phyloP scores from a whole-genome alignment of 2,113 vertebrate species.

The Lontra canadensis region DNA sequence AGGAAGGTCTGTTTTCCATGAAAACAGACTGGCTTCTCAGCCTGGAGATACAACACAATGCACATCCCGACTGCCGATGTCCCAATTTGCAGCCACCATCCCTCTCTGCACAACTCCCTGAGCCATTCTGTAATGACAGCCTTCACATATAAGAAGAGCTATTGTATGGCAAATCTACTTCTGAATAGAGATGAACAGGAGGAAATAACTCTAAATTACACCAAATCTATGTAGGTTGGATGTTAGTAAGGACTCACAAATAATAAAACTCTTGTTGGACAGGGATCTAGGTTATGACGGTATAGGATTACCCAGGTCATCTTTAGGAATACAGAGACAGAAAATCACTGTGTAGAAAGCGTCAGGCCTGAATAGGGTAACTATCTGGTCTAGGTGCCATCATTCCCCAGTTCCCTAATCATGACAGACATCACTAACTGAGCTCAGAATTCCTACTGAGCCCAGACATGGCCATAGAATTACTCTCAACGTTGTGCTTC shows the following conservation, averaged over 20 bases:
- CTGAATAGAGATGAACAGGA: conserved; percentile 9
- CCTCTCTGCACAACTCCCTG: neutral
- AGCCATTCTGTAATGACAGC: neutral
- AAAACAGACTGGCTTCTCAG: conserved; percentile 59
- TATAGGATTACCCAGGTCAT: neutral
- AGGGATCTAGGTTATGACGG: neutral
- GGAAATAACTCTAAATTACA: neutral
- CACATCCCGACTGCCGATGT: neutral
- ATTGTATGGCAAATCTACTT: conserved; percentile 9
- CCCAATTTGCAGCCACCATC: conserved; percentile 46
- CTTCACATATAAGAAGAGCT: conserved; percentile 27
- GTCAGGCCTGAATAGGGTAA: neutral
- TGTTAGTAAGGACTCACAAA: neutral
- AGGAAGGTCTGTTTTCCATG: conserved; percentile 65
- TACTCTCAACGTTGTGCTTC: neutral
- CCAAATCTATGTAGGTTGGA: neutral
- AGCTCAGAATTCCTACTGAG: neutral
- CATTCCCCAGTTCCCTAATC: neutral
- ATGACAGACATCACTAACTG: neutral
- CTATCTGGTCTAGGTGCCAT: neutral
- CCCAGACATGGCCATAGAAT: neutral
- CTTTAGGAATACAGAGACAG: neutral
- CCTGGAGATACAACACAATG: conserved; percentile 43
- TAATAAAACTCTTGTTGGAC: neutral
- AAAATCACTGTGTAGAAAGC: neutral